Percentiles rank a stretch among this genome's conserved stretches.
Evolutionary conservation across 2,113 vertebrate genomes (phyloP).

Genomic region (Barbus barbus): DNA sequence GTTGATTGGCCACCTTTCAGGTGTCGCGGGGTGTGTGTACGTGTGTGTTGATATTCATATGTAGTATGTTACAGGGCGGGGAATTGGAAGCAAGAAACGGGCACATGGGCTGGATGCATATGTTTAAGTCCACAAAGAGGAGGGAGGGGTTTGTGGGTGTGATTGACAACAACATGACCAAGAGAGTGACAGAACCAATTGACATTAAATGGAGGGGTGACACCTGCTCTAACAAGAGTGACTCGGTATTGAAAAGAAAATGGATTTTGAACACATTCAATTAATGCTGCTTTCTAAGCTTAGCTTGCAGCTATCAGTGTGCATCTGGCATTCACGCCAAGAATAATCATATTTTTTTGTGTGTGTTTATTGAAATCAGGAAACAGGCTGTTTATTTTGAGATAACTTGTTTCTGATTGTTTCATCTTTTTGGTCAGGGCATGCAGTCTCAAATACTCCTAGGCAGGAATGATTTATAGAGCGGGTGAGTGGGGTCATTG

Average conservation of each 20-base stretch:
- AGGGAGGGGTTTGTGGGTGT: constrained; percentile 13
- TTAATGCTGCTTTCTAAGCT: not conserved
- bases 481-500: not conserved
- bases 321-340: not conserved
- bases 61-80: constrained; percentile 49
- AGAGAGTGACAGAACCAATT: not conserved
- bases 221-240: not conserved
- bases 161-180: not conserved
- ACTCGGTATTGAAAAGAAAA: not conserved
- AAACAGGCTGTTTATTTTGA: not conserved
- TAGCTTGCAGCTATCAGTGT: not conserved
- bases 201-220: not conserved
- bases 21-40: constrained; percentile 75
- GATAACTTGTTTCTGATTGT: not conserved
- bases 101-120: constrained; percentile 36
- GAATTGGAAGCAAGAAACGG: constrained; percentile 27
- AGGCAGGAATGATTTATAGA: not conserved
- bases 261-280: not conserved
- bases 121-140: constrained; percentile 42
- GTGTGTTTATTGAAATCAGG: not conserved
- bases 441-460: not conserved
- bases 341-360: too few species aligned
- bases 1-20: constrained; percentile 83
- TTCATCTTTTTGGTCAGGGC: not conserved
- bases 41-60: constrained; percentile 66